phyloP scores from a whole-genome alignment of 1,140 invertebrate species.

The Neodiprion lecontei region DNA sequence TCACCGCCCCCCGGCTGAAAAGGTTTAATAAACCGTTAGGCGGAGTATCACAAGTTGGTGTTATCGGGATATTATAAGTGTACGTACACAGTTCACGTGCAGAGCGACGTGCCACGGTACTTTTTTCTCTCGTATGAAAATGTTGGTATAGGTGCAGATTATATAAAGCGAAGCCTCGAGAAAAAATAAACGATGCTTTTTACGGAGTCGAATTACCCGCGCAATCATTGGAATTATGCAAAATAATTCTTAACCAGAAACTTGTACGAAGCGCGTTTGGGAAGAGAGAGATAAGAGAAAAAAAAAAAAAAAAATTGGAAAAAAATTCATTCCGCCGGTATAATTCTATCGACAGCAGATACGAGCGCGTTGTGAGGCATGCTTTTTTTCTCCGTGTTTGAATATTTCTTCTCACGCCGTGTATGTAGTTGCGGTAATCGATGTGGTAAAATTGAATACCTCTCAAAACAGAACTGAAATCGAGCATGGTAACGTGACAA shows the following conservation, averaged over 20 bases:
- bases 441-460: no score
- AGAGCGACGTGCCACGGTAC: not conserved
- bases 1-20: not conserved
- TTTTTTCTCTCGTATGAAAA: not conserved
- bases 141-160: not conserved
- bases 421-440: no score
- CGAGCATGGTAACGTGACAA: no score
- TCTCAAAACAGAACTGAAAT: no score
- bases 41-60: not conserved
- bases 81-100: not conserved
- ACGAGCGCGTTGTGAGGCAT: no score
- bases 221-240: slow-evolving; percentile 3
- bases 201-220: not conserved
- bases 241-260: not conserved
- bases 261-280: not conserved
- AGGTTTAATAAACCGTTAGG: slow-evolving; percentile 3
- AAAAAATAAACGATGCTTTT: not conserved
- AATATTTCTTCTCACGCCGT: no score
- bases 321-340: no score
- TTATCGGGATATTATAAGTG: not conserved
- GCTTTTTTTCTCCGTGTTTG: no score
- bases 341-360: no score
- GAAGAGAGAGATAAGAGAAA: no score
- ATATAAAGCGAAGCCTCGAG: no score
- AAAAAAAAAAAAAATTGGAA: no score